Percentiles rank a stretch among this genome's conserved stretches.
phyloP scores from a whole-genome alignment of 2,888 invertebrate species.

The Acanthosepion esculentum region DNA sequence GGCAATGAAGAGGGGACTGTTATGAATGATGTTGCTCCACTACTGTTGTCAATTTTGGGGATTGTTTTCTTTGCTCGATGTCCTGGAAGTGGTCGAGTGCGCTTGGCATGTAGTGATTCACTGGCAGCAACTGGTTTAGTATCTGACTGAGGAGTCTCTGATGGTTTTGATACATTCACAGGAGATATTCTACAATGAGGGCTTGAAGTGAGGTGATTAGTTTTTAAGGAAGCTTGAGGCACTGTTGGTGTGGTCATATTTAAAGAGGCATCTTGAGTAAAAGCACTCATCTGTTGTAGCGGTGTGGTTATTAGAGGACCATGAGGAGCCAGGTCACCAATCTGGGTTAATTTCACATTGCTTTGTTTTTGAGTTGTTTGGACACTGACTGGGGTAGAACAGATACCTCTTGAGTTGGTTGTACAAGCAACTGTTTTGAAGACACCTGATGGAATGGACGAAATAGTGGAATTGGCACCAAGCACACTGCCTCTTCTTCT shows the following conservation, averaged over 20 bases:
- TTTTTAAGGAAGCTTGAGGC: neutral
- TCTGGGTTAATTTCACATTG: neutral
- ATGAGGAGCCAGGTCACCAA: neutral
- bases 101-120: neutral
- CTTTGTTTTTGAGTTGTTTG: neutral
- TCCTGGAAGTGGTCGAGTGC: neutral
- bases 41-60: neutral
- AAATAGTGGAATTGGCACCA: slow-evolving; percentile 21
- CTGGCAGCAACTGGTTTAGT: neutral
- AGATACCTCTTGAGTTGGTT: slow-evolving; percentile 1
- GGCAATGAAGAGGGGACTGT: neutral
- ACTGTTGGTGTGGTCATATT: neutral
- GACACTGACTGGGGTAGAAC: neutral
- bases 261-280: neutral
- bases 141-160: neutral
- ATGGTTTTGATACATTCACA: neutral
- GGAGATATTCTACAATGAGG: neutral
- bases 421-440: neutral
- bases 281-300: neutral
- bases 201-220: neutral
- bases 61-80: neutral
- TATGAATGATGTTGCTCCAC: neutral
- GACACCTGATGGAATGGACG: neutral
- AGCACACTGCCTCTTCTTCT: slow-evolving; percentile 17
- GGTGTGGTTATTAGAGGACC: neutral